Percentiles rank a stretch among this genome's conserved stretches.
Evolutionary conservation across 2,113 vertebrate species (phyloP).

Genomic region (Castor canadensis): DNA sequence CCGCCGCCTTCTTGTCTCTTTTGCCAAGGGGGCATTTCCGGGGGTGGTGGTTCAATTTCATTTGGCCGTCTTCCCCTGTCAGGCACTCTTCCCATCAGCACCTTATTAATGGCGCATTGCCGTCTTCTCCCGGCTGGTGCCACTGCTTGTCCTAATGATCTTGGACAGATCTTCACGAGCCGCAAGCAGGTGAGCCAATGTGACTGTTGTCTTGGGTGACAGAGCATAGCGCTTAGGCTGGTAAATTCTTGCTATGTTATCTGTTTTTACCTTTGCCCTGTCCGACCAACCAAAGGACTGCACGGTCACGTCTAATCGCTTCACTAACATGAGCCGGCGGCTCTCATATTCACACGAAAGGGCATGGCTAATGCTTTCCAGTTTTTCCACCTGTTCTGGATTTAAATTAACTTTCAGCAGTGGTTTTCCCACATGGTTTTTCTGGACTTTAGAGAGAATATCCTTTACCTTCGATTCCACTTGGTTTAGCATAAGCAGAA

Average conservation of each 20-base stretch:
- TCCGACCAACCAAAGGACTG: slow-evolving; percentile 99
- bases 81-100: slow-evolving; percentile 97
- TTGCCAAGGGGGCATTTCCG: slow-evolving; percentile 97
- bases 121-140: slow-evolving; percentile 90
- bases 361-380: slow-evolving; percentile 90
- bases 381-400: slow-evolving; percentile 88
- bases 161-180: slow-evolving; percentile 94
- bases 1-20: slow-evolving; percentile 93
- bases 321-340: slow-evolving; percentile 95
- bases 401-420: slow-evolving; percentile 88
- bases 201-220: slow-evolving; percentile 86
- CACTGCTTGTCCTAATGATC: slow-evolving; percentile 95
- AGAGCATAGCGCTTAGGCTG: slow-evolving; percentile 93
- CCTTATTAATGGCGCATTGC: slow-evolving; percentile 95
- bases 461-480: slow-evolving; percentile 91
- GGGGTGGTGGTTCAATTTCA: slow-evolving; percentile 93
- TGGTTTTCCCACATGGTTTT: slow-evolving; percentile 86
- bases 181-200: slow-evolving; percentile 91
- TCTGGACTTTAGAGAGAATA: slow-evolving; percentile 87
- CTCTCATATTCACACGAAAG: slow-evolving; percentile 94
- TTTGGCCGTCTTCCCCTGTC: slow-evolving; percentile 95
- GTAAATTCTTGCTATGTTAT: slow-evolving; percentile 94
- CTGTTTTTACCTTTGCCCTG: slow-evolving; percentile 94
- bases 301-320: slow-evolving; percentile 96
- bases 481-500: slow-evolving; percentile 82